These are phyloP conservation scores for Uropetala carovei DNA, from an alignment of 2,888 invertebrate genomes.

Conservation along the genomic window DNA sequence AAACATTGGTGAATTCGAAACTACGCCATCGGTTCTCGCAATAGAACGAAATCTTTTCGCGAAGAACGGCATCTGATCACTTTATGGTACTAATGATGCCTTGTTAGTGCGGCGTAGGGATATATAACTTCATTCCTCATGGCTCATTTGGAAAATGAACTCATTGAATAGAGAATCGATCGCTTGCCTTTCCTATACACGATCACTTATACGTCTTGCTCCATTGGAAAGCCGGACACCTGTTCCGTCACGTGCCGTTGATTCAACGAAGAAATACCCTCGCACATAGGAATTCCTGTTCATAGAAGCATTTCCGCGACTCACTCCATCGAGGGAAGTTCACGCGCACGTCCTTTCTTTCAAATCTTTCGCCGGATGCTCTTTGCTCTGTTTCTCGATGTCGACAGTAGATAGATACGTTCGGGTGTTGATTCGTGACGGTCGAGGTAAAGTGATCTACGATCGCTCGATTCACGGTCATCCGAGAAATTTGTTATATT, in stretches of 20 bases:
- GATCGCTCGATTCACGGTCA: no score
- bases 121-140: not conserved
- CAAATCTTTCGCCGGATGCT: no score
- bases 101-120: not conserved
- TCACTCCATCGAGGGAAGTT: not conserved
- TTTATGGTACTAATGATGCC: not conserved
- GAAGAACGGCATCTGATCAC: not conserved
- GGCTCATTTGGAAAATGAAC: not conserved
- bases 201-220: not conserved
- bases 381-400: no score
- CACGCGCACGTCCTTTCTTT: not conserved
- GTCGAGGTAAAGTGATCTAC: no score
- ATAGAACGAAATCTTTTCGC: not conserved
- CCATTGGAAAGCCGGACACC: not conserved
- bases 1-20: no score
- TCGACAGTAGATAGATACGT: no score
- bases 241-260: not conserved
- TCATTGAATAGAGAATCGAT: constrained; percentile 10
- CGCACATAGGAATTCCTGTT: not conserved
- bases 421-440: no score
- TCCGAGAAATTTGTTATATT: no score
- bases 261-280: not conserved
- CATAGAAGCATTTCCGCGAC: not conserved
- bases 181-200: not conserved
- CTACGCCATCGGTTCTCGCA: not conserved